Percentiles rank a stretch among this genome's conserved stretches.
These are phyloP conservation scores for Cheilosia scutellata DNA, from an alignment of 2,888 invertebrate species.

Conservation along the genomic window DNA sequence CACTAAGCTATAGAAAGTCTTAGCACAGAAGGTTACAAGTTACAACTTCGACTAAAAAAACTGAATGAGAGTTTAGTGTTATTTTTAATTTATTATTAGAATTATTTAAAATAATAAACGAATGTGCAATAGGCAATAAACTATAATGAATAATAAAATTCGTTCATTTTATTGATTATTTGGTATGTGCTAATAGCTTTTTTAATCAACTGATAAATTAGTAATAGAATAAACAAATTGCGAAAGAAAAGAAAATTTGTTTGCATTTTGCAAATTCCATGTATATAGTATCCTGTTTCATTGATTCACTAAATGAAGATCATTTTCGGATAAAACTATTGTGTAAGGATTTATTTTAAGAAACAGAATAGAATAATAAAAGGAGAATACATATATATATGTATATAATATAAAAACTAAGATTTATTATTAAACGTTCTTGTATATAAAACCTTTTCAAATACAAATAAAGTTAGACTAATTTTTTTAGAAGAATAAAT, in stretches of 20 bases:
- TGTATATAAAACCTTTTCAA: slow-evolving; percentile 74
- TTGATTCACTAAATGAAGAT: slow-evolving; percentile 75
- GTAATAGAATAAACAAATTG: slow-evolving; percentile 64
- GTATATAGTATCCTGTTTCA: slow-evolving; percentile 75
- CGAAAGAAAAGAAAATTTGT: slow-evolving; percentile 55
- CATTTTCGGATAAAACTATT: slow-evolving; percentile 71
- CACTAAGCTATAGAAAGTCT: slow-evolving; percentile 54
- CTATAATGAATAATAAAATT: slow-evolving; percentile 70
- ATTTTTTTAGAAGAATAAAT: slow-evolving; percentile 76
- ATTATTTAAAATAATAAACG: slow-evolving; percentile 57
- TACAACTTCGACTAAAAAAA: slow-evolving; percentile 45
- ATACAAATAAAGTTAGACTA: slow-evolving; percentile 76
- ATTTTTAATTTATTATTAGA: slow-evolving; percentile 46
- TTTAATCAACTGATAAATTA: slow-evolving; percentile 72
- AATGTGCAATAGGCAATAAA: slow-evolving; percentile 76
- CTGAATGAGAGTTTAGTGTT: slow-evolving; percentile 38
- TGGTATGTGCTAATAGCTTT: slow-evolving; percentile 73
- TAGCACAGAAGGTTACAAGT: slow-evolving; percentile 61
- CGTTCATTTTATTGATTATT: slow-evolving; percentile 70
- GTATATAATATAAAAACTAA: slow-evolving; percentile 58
- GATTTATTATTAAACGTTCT: slow-evolving; percentile 73
- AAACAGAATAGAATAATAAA: slow-evolving; percentile 34
- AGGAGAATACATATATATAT: slow-evolving; percentile 51
- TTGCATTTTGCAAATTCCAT: slow-evolving; percentile 75
- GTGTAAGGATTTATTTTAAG: slow-evolving; percentile 65